phyloP scores from a whole-genome alignment of 2,797 vertebrate genomes.

The Mus caroli region DNA sequence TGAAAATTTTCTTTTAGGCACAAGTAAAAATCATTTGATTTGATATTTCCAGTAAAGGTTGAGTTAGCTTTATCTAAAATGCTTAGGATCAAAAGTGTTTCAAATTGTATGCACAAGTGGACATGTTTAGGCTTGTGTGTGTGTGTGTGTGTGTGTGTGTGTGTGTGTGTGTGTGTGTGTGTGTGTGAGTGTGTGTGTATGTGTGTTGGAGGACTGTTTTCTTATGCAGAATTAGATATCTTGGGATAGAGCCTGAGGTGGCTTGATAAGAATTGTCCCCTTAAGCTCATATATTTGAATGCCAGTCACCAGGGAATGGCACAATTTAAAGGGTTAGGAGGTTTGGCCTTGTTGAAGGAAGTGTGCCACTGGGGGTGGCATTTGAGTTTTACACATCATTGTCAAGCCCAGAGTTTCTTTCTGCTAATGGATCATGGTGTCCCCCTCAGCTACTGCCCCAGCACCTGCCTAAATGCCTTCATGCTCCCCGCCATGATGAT shows the following conservation, averaged over 20 bases:
- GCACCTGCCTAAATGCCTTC: background rate
- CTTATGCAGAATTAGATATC: background rate
- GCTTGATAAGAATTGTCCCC: background rate
- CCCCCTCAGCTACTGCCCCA: background rate
- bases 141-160: background rate
- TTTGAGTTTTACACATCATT: background rate
- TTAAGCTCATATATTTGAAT: background rate
- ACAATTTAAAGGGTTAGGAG: background rate
- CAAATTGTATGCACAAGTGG: background rate
- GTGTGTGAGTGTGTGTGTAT: no score
- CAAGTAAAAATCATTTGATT: constrained; percentile 29
- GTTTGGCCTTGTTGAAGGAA: background rate
- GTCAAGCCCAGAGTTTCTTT: background rate
- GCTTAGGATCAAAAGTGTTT: background rate
- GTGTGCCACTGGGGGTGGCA: background rate
- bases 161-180: background rate
- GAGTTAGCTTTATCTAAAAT: background rate
- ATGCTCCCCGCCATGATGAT: background rate
- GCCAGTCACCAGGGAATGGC: no score
- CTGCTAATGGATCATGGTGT: background rate
- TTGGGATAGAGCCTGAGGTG: background rate
- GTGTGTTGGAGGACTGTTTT: background rate
- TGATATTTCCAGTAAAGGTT: background rate
- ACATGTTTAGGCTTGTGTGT: background rate
- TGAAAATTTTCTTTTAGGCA: background rate